A percentile compares a stretch with the other conserved stretches of the same genome.
Conservation (phyloP, 2,113 vertebrate genomes). For the Epinephelus cyanopodus region DNA sequence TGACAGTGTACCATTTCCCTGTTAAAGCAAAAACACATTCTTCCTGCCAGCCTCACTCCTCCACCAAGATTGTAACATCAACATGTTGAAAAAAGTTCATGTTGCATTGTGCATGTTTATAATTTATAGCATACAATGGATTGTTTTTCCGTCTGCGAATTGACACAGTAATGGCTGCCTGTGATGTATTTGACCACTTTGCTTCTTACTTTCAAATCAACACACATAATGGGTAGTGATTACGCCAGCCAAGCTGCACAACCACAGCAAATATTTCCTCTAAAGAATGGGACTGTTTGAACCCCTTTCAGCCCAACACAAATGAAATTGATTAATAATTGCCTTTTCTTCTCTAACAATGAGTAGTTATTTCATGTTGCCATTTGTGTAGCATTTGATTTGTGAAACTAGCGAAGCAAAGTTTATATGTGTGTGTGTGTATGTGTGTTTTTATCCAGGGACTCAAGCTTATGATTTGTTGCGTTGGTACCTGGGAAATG, state of each 20-base stretch:
- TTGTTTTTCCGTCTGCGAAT: slow-evolving; percentile 66
- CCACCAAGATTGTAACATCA: slow-evolving; percentile 56
- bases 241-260: slow-evolving; percentile 54
- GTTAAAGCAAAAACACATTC: slow-evolving; percentile 55
- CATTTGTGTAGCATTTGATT: slow-evolving; percentile 69
- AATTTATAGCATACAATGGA: slow-evolving; percentile 68
- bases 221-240: slow-evolving; percentile 77
- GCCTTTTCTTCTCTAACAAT: slow-evolving; percentile 66
- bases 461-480: slow-evolving; percentile 70
- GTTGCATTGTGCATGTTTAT: slow-evolving; percentile 44
- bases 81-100: slow-evolving; percentile 29
- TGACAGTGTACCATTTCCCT: slow-evolving; percentile 69
- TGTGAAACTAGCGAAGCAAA: slow-evolving; percentile 56
- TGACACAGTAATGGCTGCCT: slow-evolving; percentile 74
- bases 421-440: slow-evolving; percentile 38
- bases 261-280: slow-evolving; percentile 70
- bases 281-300: slow-evolving; percentile 74
- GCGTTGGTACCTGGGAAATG: slow-evolving; percentile 75
- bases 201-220: slow-evolving; percentile 77
- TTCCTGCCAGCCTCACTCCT: slow-evolving; percentile 29
- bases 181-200: slow-evolving; percentile 79
- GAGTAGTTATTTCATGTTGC: slow-evolving; percentile 75
- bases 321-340: slow-evolving; percentile 80
- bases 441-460: slow-evolving; percentile 22
- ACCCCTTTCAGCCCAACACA: slow-evolving; percentile 68